These are phyloP conservation scores for Poecilia velifera DNA, from an alignment of 2,797 vertebrate genomes.

Conservation along the genomic window DNA sequence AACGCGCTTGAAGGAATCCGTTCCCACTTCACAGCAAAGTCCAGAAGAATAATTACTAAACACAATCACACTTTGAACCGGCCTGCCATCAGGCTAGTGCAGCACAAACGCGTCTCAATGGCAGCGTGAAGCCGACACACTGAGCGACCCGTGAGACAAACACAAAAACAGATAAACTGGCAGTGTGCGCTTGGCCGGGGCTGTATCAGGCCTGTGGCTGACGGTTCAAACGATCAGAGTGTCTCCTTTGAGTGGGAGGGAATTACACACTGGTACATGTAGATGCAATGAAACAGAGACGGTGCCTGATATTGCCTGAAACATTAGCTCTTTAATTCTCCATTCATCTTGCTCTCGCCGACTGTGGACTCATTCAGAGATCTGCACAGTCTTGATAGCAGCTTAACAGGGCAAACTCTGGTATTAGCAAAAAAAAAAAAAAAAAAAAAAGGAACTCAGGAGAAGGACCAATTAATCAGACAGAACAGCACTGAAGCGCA, in stretches of 20 bases:
- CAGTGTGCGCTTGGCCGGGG: constrained; percentile 47
- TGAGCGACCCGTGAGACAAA: constrained; percentile 52
- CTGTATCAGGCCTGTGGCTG: constrained; percentile 57
- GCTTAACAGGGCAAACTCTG: constrained; percentile 84
- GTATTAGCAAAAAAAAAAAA: constrained; percentile 73
- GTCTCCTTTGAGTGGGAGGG: constrained; percentile 65
- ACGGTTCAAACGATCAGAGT: constrained; percentile 68
- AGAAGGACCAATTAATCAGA: constrained; percentile 75
- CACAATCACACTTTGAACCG: constrained; percentile 65
- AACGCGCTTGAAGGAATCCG: constrained; percentile 62
- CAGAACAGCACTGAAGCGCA: constrained; percentile 75
- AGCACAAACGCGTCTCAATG: constrained; percentile 31
- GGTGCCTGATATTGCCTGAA: constrained; percentile 75
- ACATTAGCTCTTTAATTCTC: constrained; percentile 72
- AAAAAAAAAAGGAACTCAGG: constrained; percentile 55
- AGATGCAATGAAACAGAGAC: constrained; percentile 69
- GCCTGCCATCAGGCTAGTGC: constrained; percentile 51
- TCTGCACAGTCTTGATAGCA: constrained; percentile 81
- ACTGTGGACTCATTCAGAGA: constrained; percentile 74
- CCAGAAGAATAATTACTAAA: constrained; percentile 64
- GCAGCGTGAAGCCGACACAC: constrained; percentile 43
- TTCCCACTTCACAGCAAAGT: constrained; percentile 70
- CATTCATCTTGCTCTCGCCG: constrained; percentile 62
- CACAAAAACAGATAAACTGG: constrained; percentile 56
- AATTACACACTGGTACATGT: constrained; percentile 56